Base-by-base conservation (phyloP, 2,888 invertebrate species). In the Sicus ferrugineus region DNA sequence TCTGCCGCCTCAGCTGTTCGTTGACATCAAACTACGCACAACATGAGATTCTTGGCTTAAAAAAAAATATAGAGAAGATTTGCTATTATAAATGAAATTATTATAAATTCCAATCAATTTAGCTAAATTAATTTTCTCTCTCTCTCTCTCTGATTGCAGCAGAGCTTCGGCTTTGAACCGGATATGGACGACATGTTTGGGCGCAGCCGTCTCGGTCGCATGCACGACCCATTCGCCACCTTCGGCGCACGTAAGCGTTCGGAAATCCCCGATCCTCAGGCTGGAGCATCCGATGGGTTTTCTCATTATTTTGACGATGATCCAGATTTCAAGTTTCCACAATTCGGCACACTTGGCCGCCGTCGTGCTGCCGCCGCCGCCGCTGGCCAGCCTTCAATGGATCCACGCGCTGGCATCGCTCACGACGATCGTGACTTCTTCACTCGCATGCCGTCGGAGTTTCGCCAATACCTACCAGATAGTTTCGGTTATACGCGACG, bases 381-480 rank as follows among this genome's bases (percentile, higher is more conserved):
- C 42, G 68, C 63, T 63, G 63, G 63, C 30, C 54, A 54, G 9
- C 52, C 19, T 42, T 76, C 73, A 31, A 75, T 78, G 38, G 75
- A 79, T 23, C 52, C 67, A 23, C 74, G 72, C 67, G 69, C 68
- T 3, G 66, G 64, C 21, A 31, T 58, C 23, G 72, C 73, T 19
- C 74, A 73, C 46, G 75, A 76, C 34, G 83, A 81, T 46, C 77
- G 80, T 74, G 82, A 82, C 71, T 83, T 85, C 75, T 86, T 85
- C 46, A 81, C 84, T 73, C 78, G 84, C 70, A 75, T 85, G 72
- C 86, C 86, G 65, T 79, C 82, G n/a, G 83, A 85, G 76, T 86
- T 86, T 72, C 77, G 85, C 23, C 84, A 84, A 66, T 84, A 84
- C 64, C 83, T 86, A 74, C 85, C 85, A 16, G 85, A 83, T 31